These are phyloP conservation scores for Biston stratarius DNA, from an alignment of 2,888 invertebrate species.

Conservation along the genomic window DNA sequence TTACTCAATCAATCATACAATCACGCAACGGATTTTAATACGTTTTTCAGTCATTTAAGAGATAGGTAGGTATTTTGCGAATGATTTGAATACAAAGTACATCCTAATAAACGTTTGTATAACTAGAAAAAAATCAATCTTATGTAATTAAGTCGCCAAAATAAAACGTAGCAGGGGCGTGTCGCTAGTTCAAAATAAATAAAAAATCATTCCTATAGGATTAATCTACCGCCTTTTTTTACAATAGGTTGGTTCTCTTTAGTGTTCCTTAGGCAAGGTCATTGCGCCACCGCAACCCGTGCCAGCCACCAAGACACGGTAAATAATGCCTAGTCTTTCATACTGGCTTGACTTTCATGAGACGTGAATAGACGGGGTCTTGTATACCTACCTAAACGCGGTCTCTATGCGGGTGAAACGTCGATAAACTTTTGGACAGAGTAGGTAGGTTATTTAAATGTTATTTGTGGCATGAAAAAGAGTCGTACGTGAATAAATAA, in stretches of 20 bases:
- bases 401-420: slow-evolving; percentile 18
- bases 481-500: background rate
- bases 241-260: slow-evolving; percentile 6
- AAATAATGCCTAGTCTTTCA: slow-evolving; percentile 18
- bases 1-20: no score
- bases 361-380: slow-evolving; percentile 12
- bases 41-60: no score
- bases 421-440: no score
- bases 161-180: no score
- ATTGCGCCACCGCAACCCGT: slow-evolving; percentile 63
- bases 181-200: background rate
- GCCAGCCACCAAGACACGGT: slow-evolving; percentile 26
- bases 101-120: no score
- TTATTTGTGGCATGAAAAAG: no score
- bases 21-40: no score
- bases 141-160: no score
- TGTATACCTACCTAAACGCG: slow-evolving; percentile 1
- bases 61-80: no score
- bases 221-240: background rate
- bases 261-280: slow-evolving; percentile 58
- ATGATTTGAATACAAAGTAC: no score
- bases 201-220: background rate
- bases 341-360: slow-evolving; percentile 13
- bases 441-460: no score
- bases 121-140: no score